These are phyloP conservation scores for Cataglyphis altisquamis DNA, from an alignment of 2,888 invertebrate species.

Conservation along the genomic window DNA sequence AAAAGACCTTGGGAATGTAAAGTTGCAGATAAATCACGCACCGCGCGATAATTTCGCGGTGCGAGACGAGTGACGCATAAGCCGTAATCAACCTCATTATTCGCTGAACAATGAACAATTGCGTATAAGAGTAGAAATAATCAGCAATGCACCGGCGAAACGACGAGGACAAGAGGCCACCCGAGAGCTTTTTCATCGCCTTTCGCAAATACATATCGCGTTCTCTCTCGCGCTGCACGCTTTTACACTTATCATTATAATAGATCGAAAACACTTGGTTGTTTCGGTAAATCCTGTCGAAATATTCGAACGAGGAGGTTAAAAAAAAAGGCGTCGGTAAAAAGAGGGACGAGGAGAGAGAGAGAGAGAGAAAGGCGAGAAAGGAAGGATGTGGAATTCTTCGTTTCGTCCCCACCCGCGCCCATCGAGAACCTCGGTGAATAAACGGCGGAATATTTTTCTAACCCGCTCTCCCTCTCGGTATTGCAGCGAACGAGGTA, in stretches of 20 bases:
- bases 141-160: conserved; percentile 71
- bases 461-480: conserved; percentile 74
- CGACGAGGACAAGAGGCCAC: conserved; percentile 61
- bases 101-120: conserved; percentile 77
- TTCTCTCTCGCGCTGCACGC: conserved; percentile 46
- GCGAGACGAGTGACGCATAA: conserved; percentile 74
- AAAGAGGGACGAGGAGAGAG: not conserved
- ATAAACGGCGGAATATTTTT: conserved; percentile 82
- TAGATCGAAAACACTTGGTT: not conserved
- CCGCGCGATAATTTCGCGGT: conserved; percentile 54
- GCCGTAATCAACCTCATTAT: conserved; percentile 76
- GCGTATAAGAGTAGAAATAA: conserved; percentile 75
- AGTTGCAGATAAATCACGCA: conserved; percentile 46
- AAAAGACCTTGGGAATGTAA: conserved; percentile 19
- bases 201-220: conserved; percentile 41
- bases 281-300: conserved; percentile 43
- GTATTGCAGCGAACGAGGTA: conserved; percentile 81
- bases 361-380: not conserved
- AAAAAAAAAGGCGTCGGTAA: conserved; percentile 8
- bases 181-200: conserved; percentile 36
- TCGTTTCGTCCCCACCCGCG: conserved; percentile 35
- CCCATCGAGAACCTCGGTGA: conserved; percentile 64
- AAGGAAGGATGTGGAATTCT: conserved; percentile 37
- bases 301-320: conserved; percentile 47
- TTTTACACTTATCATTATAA: conserved; percentile 27